Evolutionary conservation across 1,140 invertebrate genomes (phyloP).

Genomic region (Leptoteleia sp.): DNA sequence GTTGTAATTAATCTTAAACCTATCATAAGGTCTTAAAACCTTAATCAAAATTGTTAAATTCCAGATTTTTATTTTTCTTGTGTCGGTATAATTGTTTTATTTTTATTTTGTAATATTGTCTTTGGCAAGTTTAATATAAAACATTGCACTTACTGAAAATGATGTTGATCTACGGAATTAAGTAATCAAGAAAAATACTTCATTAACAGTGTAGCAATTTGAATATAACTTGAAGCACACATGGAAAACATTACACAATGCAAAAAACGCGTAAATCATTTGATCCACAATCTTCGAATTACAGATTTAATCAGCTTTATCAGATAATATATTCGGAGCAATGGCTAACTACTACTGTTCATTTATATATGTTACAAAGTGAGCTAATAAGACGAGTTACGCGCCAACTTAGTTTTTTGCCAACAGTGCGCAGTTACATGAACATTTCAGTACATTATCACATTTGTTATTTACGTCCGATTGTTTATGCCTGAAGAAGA

Average conservation of each 20-base stretch:
- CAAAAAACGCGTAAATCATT: constrained; percentile 28
- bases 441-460: constrained; percentile 15
- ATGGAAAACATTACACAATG: constrained; percentile 13
- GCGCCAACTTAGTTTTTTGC: constrained; percentile 16
- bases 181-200: background rate
- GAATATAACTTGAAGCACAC: background rate
- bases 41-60: too few relatives aligned
- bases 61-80: too few relatives aligned
- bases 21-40: too few relatives aligned
- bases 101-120: too few relatives aligned
- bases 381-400: constrained; percentile 8
- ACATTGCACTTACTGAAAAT: too few relatives aligned
- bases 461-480: constrained; percentile 33
- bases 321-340: constrained; percentile 11
- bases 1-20: too few relatives aligned
- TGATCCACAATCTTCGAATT: constrained; percentile 9
- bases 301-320: constrained; percentile 36
- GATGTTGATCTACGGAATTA: background rate
- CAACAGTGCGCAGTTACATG: constrained; percentile 11
- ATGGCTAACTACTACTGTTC: background rate
- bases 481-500: constrained; percentile 20
- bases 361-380: constrained; percentile 18
- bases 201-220: constrained; percentile 8
- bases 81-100: too few relatives aligned
- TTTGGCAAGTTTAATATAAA: too few relatives aligned